A percentile compares a stretch with the other conserved stretches of the same genome.
Conservation (phyloP, 2,113 vertebrate genomes). For the Tor tambroides region DNA sequence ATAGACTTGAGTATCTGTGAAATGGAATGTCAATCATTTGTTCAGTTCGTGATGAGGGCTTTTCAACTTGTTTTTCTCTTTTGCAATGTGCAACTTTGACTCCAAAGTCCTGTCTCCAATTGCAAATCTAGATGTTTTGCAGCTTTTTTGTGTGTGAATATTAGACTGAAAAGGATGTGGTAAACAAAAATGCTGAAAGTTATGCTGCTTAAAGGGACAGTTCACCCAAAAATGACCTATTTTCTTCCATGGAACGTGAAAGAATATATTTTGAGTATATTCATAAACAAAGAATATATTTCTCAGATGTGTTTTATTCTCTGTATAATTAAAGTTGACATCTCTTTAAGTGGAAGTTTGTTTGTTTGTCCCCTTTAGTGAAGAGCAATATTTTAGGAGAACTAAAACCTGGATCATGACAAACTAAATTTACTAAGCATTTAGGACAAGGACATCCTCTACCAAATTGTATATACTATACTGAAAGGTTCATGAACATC, state of each 20-base stretch:
- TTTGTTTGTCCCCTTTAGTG: not conserved
- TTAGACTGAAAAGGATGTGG: not conserved
- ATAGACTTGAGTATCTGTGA: not conserved
- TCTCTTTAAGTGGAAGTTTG: not conserved
- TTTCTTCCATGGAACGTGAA: not conserved
- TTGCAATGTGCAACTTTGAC: not conserved
- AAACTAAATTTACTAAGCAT: too few species aligned
- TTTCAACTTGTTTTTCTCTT: constrained; percentile 1
- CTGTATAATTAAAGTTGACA: not conserved
- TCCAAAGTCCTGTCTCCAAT: constrained; percentile 20
- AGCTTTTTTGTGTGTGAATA: not conserved
- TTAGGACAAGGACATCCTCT: too few species aligned
- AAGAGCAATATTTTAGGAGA: not conserved
- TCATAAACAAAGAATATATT: not conserved
- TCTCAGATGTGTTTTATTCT: not conserved
- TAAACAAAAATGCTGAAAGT: not conserved
- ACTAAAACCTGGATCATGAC: not conserved
- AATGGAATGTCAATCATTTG: constrained; percentile 30
- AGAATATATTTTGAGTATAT: not conserved
- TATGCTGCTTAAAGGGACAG: not conserved
- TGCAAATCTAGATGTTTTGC: not conserved
- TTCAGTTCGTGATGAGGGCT: not conserved
- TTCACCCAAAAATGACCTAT: not conserved
- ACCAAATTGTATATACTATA: too few species aligned
- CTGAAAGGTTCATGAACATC: too few species aligned